Percentiles rank a stretch among this genome's conserved stretches.
Evolutionary conservation across 2,888 invertebrate genomes (phyloP).

Genomic region (Ennomos fuscantarius): DNA sequence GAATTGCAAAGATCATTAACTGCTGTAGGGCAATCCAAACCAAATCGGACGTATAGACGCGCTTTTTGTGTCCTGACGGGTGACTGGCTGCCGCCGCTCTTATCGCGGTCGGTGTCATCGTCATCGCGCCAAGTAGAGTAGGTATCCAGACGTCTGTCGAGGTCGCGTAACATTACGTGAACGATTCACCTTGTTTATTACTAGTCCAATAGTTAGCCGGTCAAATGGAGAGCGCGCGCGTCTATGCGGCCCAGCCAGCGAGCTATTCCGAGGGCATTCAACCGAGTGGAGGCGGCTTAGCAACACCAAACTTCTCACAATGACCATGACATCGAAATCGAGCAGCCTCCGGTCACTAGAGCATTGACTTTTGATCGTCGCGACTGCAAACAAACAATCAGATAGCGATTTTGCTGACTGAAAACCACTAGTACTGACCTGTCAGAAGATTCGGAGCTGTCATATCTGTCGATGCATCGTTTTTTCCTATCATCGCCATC

Average conservation of each 20-base stretch:
- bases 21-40: background rate
- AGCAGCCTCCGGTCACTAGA: slow-evolving; percentile 82
- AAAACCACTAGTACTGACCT: slow-evolving; percentile 86
- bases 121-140: slow-evolving; percentile 20
- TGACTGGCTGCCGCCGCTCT: background rate
- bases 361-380: slow-evolving; percentile 77
- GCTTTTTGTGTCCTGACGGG: background rate
- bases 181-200: slow-evolving; percentile 41
- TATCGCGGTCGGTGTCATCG: slow-evolving; percentile 4
- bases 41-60: background rate
- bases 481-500: slow-evolving; percentile 89
- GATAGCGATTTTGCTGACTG: slow-evolving; percentile 49
- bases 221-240: slow-evolving; percentile 54
- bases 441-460: slow-evolving; percentile 97
- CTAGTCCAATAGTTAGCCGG: slow-evolving; percentile 54
- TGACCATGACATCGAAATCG: slow-evolving; percentile 83
- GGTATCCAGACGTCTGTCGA: slow-evolving; percentile 8
- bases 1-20: slow-evolving; percentile 6
- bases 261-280: slow-evolving; percentile 76
- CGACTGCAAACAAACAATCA: slow-evolving; percentile 60
- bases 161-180: slow-evolving; percentile 47
- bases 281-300: slow-evolving; percentile 64
- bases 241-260: slow-evolving; percentile 57
- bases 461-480: slow-evolving; percentile 95
- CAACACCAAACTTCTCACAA: slow-evolving; percentile 70